phyloP scores from a whole-genome alignment of 1,140 invertebrate genomes.

The Leptinotarsa defecta region DNA sequence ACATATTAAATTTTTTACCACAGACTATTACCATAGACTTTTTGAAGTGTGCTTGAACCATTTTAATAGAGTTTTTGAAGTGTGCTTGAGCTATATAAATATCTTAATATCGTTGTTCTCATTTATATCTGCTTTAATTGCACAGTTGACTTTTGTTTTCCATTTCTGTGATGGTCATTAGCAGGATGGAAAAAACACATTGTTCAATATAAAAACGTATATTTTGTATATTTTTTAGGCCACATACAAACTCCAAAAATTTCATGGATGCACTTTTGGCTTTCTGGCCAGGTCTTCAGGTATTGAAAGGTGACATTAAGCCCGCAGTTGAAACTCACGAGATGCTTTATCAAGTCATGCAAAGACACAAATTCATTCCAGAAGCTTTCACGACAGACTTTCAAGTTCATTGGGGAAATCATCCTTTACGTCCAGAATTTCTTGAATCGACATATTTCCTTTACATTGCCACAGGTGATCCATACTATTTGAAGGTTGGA shows the following conservation, averaged over 20 bases:
- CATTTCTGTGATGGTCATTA: no score
- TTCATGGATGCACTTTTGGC: slow-evolving; percentile 97
- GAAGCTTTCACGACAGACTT: slow-evolving; percentile 97
- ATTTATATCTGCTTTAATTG: no score
- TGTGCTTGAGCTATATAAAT: no score
- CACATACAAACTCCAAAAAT: slow-evolving; percentile 91
- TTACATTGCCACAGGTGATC: slow-evolving; percentile 92
- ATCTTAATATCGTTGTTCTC: no score
- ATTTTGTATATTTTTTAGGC: slow-evolving; percentile 58
- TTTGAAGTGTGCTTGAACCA: no score
- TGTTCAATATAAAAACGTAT: no score
- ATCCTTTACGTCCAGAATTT: slow-evolving; percentile 96
- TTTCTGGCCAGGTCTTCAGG: slow-evolving; percentile 97
- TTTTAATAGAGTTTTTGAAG: no score
- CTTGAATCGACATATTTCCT: slow-evolving; percentile 97
- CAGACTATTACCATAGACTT: no score
- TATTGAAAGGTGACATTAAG: slow-evolving; percentile 91
- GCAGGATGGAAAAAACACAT: no score
- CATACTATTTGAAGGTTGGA: slow-evolving; percentile 91
- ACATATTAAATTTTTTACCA: no score
- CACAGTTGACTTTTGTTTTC: no score
- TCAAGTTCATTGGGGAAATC: slow-evolving; percentile 97
- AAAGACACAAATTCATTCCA: slow-evolving; percentile 95
- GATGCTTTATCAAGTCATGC: slow-evolving; percentile 96
- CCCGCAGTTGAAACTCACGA: slow-evolving; percentile 97